A percentile compares a stretch with the other conserved stretches of the same genome.
phyloP scores from a whole-genome alignment of 1,140 invertebrate species.

The Drosophila teissieri region DNA sequence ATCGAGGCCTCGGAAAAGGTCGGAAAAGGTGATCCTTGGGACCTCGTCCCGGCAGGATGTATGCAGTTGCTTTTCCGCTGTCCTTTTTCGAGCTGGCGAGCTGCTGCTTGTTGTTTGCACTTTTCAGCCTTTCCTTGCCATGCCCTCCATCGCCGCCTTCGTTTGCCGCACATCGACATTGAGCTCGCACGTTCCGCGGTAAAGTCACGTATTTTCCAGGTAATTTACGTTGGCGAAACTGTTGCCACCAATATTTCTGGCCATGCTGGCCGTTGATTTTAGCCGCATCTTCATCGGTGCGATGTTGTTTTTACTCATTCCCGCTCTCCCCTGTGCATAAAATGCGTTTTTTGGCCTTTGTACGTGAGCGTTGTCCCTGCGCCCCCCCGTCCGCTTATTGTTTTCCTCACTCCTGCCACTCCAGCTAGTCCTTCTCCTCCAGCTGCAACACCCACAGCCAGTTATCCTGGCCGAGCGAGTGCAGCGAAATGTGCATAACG shows the following conservation, averaged over 20 bases:
- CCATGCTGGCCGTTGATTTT: slow-evolving; percentile 69
- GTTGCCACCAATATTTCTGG: slow-evolving; percentile 81
- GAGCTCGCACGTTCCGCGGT: slow-evolving; percentile 64
- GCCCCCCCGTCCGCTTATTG: slow-evolving; percentile 22
- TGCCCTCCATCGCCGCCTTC: slow-evolving; percentile 28
- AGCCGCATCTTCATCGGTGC: slow-evolving; percentile 48
- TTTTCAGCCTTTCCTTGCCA: slow-evolving; percentile 52
- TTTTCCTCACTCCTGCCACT: slow-evolving; percentile 1
- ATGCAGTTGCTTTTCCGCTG: too few species aligned
- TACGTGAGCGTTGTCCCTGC: slow-evolving; percentile 70
- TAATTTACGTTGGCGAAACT: slow-evolving; percentile 82
- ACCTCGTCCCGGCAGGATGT: slow-evolving; percentile 11
- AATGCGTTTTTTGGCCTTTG: slow-evolving; percentile 81
- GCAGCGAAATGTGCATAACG: slow-evolving; percentile 81
- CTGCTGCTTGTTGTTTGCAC: slow-evolving; percentile 36
- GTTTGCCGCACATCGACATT: slow-evolving; percentile 44
- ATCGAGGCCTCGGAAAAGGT: slow-evolving; percentile 3
- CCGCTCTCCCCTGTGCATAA: slow-evolving; percentile 55
- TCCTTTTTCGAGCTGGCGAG: too few species aligned
- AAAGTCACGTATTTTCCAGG: slow-evolving; percentile 83
- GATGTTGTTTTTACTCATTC: slow-evolving; percentile 9
- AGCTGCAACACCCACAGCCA: neutral
- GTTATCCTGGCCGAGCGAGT: slow-evolving; percentile 50
- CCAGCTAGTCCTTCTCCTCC: too few species aligned
- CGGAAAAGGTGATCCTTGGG: neutral